phyloP scores from a whole-genome alignment of 2,888 invertebrate genomes.

The Caradrina clavipalpis region DNA sequence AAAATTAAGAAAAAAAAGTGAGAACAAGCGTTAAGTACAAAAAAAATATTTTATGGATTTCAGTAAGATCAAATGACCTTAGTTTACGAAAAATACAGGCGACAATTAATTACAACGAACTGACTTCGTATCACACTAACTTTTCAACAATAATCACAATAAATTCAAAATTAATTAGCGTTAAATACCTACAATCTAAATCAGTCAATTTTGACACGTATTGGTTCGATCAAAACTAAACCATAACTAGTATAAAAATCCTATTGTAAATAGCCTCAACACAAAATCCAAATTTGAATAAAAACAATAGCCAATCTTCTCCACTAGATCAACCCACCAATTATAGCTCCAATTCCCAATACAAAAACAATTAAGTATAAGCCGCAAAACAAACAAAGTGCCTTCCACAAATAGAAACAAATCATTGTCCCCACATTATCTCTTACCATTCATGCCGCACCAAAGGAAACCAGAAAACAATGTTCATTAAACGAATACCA shows the following conservation, averaged over 20 bases:
- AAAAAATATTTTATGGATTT: too few species aligned
- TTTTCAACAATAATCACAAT: too few species aligned
- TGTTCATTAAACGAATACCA: constrained; percentile 90
- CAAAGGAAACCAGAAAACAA: constrained; percentile 82
- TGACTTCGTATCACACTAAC: too few species aligned
- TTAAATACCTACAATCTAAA: too few species aligned
- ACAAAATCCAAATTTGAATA: neutral
- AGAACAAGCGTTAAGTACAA: too few species aligned
- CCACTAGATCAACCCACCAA: constrained; percentile 12
- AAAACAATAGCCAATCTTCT: constrained; percentile 2
- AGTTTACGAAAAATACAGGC: too few species aligned
- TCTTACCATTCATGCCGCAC: constrained; percentile 76
- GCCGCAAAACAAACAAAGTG: constrained; percentile 61
- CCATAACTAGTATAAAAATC: neutral
- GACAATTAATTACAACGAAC: too few species aligned
- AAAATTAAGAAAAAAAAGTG: too few species aligned
- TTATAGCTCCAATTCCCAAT: constrained; percentile 49
- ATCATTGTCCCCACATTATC: constrained; percentile 80
- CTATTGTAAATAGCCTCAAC: neutral
- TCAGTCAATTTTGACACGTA: too few species aligned
- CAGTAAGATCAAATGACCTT: too few species aligned
- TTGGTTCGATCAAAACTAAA: neutral
- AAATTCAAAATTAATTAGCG: too few species aligned
- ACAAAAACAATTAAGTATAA: constrained; percentile 39
- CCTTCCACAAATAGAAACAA: constrained; percentile 74